phyloP scores from a whole-genome alignment of 1,140 invertebrate species.

The Drosophila pseudoobscura region DNA sequence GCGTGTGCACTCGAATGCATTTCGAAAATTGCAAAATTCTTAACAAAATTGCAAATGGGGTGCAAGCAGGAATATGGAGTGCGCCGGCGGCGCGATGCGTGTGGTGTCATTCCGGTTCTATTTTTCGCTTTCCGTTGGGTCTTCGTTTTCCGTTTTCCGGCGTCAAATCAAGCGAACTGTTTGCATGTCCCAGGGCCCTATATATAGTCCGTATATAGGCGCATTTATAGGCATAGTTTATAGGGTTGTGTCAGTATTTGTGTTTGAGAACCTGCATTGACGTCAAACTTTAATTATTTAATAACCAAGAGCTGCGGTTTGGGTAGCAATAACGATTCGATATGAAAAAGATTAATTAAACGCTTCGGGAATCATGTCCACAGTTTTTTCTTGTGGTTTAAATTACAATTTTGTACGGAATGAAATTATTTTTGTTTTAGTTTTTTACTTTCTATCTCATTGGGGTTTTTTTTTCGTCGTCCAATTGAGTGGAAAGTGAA shows the following conservation, averaged over 20 bases:
- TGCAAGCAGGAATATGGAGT: too few species aligned
- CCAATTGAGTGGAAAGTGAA: too few species aligned
- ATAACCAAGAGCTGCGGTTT: slow-evolving; percentile 17
- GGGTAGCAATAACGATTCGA: slow-evolving; percentile 32
- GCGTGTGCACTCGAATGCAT: slow-evolving; percentile 44
- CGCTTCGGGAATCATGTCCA: too few species aligned
- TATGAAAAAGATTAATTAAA: slow-evolving; percentile 24
- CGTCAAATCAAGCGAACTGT: slow-evolving; percentile 32
- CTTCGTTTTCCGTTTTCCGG: not conserved
- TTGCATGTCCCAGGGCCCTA: slow-evolving; percentile 38
- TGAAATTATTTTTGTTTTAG: too few species aligned
- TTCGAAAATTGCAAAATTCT: slow-evolving; percentile 43
- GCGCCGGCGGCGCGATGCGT: slow-evolving; percentile 10
- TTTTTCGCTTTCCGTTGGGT: slow-evolving; percentile 7
- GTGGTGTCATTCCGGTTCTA: slow-evolving; percentile 26
- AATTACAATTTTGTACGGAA: too few species aligned
- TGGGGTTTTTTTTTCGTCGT: too few species aligned
- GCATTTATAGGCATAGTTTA: slow-evolving; percentile 1
- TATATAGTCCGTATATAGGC: slow-evolving; percentile 11
- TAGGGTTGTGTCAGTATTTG: slow-evolving; percentile 20
- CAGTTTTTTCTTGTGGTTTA: not conserved
- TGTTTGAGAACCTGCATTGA: slow-evolving; percentile 44
- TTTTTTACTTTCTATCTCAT: too few species aligned
- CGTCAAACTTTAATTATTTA: slow-evolving; percentile 67
- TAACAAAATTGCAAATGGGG: too few species aligned